These are phyloP conservation scores for Brachionus calyciflorus DNA, from an alignment of 1,140 invertebrate species.

Conservation along the genomic window DNA sequence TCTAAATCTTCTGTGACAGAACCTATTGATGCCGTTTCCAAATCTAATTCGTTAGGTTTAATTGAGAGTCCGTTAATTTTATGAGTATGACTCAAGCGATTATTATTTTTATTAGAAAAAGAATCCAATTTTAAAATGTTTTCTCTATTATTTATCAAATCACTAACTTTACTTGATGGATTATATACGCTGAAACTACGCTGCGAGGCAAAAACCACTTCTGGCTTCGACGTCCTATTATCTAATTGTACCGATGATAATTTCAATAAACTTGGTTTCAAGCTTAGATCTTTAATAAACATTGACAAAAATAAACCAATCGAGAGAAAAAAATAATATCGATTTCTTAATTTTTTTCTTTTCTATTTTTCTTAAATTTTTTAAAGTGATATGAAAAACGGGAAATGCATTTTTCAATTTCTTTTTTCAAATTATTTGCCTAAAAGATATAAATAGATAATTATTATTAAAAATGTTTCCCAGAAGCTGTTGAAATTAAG, in stretches of 20 bases:
- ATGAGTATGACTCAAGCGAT: neutral
- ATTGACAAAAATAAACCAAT: too few species aligned
- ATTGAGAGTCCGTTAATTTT: neutral
- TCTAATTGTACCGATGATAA: too few species aligned
- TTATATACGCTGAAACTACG: too few species aligned
- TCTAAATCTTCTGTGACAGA: neutral
- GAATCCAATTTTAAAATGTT: conserved; percentile 17
- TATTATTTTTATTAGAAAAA: neutral
- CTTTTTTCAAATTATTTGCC: too few species aligned
- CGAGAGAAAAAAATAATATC: neutral
- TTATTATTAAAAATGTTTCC: too few species aligned
- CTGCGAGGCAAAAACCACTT: too few species aligned
- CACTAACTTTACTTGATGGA: neutral
- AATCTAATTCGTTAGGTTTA: conserved; percentile 9
- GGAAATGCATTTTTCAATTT: too few species aligned
- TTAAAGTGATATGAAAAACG: neutral
- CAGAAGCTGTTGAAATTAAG: neutral
- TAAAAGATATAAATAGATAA: too few species aligned
- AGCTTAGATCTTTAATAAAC: too few species aligned
- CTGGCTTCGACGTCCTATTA: too few species aligned
- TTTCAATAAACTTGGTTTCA: too few species aligned
- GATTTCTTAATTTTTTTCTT: too few species aligned
- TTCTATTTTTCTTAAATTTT: neutral
- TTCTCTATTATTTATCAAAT: neutral
- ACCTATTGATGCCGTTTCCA: conserved; percentile 14